Conservation (phyloP, 2,888 invertebrate genomes). For the Acleris emargana region DNA sequence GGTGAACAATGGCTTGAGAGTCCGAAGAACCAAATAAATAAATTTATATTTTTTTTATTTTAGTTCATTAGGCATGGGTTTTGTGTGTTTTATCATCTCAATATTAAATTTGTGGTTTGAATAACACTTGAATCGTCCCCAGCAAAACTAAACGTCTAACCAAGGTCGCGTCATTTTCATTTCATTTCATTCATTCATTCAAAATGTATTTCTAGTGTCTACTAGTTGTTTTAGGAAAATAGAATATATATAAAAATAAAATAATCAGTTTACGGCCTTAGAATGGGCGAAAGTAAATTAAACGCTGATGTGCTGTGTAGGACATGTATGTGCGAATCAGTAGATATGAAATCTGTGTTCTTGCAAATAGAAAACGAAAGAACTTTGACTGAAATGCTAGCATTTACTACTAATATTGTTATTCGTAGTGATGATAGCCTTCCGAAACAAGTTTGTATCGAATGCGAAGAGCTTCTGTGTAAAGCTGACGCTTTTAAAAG, state of each 20-base stretch:
- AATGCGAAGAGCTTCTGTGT: constrained; percentile 59
- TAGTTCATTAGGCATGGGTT: too few relatives aligned
- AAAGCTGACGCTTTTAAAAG: constrained; percentile 66
- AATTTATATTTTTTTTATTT: too few relatives aligned
- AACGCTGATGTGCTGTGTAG: constrained; percentile 58
- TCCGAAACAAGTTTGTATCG: constrained; percentile 68
- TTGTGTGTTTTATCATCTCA: too few relatives aligned
- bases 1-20: too few relatives aligned
- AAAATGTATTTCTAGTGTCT: constrained; percentile 2
- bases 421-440: constrained; percentile 56
- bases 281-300: constrained; percentile 29
- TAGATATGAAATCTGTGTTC: constrained; percentile 57
- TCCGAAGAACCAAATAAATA: too few relatives aligned
- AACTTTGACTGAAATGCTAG: constrained; percentile 57
- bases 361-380: constrained; percentile 50
- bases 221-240: not conserved
- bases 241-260: not conserved
- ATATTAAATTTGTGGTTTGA: too few relatives aligned
- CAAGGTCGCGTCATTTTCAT: constrained; percentile 28
- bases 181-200: constrained; percentile 1
- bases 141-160: constrained; percentile 4
- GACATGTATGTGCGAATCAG: constrained; percentile 58
- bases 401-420: constrained; percentile 59
- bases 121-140: too few relatives aligned
- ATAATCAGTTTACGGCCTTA: not conserved